Evolutionary conservation across 2,888 invertebrate genomes (phyloP).

Genomic region (Parapristionchus giblindavisi): DNA sequence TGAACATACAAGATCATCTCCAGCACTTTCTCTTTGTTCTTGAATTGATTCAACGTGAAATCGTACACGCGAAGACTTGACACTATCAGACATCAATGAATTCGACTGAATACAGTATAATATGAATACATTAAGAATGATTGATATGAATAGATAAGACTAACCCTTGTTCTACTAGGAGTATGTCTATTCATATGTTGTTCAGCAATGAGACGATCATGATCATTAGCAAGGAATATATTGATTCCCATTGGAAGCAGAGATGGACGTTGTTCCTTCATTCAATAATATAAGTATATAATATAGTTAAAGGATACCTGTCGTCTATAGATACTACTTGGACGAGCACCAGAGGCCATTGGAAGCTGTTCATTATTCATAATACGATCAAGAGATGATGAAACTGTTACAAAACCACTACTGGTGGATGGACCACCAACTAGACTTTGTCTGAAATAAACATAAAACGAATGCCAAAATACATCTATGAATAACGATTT

Average conservation of each 20-base stretch:
- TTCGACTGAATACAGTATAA: background rate
- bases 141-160: background rate
- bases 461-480: background rate
- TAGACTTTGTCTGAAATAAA: too few relatives aligned
- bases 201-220: conserved; percentile 4
- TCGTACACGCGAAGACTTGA: background rate
- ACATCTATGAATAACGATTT: background rate
- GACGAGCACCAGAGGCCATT: conserved; percentile 14
- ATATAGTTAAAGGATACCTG: background rate
- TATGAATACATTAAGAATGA: background rate
- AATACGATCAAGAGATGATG: background rate
- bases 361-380: conserved; percentile 23
- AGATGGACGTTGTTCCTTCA: background rate
- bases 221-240: conserved; percentile 8
- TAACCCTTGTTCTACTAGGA: background rate
- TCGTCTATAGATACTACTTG: conserved; percentile 4
- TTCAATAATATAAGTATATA: background rate
- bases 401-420: too few relatives aligned
- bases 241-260: conserved; percentile 2
- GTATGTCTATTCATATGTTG: background rate
- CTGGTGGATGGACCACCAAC: too few relatives aligned
- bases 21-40: conserved; percentile 28
- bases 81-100: background rate
- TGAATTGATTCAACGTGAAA: conserved; percentile 19
- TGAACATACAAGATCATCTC: too few relatives aligned